Conservation (phyloP, 2,888 invertebrate genomes). For the Harpalus rubripes region DNA sequence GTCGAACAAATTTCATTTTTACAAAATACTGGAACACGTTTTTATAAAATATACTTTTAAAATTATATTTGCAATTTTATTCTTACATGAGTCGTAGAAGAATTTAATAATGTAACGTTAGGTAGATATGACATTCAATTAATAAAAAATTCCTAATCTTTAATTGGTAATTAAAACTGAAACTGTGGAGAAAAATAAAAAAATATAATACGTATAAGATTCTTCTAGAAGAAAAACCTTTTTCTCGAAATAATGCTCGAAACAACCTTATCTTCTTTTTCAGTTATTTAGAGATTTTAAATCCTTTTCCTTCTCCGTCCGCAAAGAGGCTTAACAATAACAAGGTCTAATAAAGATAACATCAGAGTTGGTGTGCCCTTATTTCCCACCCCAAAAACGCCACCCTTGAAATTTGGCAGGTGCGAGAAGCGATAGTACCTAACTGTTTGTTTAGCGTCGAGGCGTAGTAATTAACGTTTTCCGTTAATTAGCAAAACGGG, state of each 20-base stretch:
- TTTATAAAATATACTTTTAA: no score
- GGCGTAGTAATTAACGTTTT: slow-evolving; percentile 63
- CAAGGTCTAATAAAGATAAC: slow-evolving; percentile 29
- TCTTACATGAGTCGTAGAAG: no score
- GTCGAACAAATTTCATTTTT: no score
- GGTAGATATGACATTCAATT: no score
- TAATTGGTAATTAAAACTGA: no score
- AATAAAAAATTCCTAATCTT: no score
- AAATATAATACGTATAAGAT: neutral
- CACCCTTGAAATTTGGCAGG: slow-evolving; percentile 34
- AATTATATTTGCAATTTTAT: no score
- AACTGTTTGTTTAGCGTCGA: slow-evolving; percentile 58
- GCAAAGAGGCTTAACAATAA: slow-evolving; percentile 28
- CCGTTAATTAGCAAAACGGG: slow-evolving; percentile 66
- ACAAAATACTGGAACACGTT: no score
- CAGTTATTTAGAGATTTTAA: slow-evolving; percentile 2
- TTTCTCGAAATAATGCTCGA: slow-evolving; percentile 10
- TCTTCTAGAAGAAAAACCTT: neutral
- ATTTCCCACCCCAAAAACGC: neutral
- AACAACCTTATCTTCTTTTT: neutral
- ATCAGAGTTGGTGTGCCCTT: neutral
- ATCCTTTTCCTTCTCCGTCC: slow-evolving; percentile 10
- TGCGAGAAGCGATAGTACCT: slow-evolving; percentile 42
- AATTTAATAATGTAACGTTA: no score
- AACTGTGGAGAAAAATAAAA: neutral